Evolutionary conservation across 2,797 vertebrate genomes (phyloP), one percentile per base, ranked within the genome.

Genomic region (Sebastiscus tertius): DNA sequence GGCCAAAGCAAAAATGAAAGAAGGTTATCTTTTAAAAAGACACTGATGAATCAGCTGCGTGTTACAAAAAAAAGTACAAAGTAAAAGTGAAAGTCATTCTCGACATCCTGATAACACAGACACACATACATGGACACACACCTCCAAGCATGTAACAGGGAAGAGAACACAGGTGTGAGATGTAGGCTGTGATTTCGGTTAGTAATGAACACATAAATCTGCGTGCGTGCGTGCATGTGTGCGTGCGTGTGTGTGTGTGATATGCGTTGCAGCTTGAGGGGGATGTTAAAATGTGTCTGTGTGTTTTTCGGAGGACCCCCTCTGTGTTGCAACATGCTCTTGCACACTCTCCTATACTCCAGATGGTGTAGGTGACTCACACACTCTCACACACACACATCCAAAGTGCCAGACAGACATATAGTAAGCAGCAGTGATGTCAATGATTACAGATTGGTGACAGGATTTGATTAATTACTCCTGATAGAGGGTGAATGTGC

Each of bases 381-480:
- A 64, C 70, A 83, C 82, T 61, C 49, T 58, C 83, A 36, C 63
- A 75, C 69, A 82, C 81, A 81, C 73, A 84, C 80, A 74, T 69
- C 36, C 71, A 89, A 82, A 85, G 79, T 87, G 89, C 84, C 84
- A 90, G 89, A 89, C 91, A 90, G 88, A 92, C 91, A 82, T 84
- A 90, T 76, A 87, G 83, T 87, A 80, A 87, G 87, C 86, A 85
- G 84, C 18, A 11, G 70, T 80, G 92, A 95, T 93, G 92, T 94
- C 94, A 95, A 92, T 93, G 91, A 94, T 92, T 92, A 89, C 91
- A 91, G 87, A 92, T 88, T 80, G 91, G 83, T 94, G 94, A 95
- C 93, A 93, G 92, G 84, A 80, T 92, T 94, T 96, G 95, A 96
- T 95, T 94, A 94, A 96, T 96, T 95, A 94, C 91, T 82, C 86